Evolutionary conservation across 2,888 invertebrate genomes (phyloP).

Genomic region (Cinara cedri): DNA sequence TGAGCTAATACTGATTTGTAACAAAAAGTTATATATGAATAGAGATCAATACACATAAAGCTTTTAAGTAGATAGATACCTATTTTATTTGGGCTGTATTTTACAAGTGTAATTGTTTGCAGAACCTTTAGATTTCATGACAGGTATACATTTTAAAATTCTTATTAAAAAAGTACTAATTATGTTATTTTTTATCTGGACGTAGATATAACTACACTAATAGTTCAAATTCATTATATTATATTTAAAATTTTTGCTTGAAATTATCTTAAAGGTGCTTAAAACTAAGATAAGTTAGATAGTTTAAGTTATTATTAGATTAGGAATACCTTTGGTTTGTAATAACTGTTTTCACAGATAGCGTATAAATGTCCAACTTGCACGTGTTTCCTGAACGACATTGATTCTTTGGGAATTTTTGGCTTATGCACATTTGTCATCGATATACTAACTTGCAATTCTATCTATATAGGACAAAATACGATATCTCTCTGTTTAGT

Average conservation of each 20-base stretch:
- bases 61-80: too few relatives aligned
- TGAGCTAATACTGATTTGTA: not conserved
- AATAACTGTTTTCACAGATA: constrained; percentile 19
- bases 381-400: not conserved
- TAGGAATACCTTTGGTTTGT: not conserved
- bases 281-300: not conserved
- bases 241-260: too few relatives aligned
- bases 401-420: not conserved
- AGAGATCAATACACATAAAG: not conserved
- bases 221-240: not conserved
- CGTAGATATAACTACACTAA: not conserved
- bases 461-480: constrained; percentile 12
- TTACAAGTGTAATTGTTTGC: not conserved
- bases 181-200: not conserved
- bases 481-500: too few relatives aligned
- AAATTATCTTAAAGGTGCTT: too few relatives aligned
- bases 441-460: not conserved
- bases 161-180: not conserved
- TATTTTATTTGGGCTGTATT: not conserved
- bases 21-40: not conserved
- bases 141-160: not conserved
- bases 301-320: not conserved
- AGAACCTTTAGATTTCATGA: not conserved
- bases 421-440: not conserved
- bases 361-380: constrained; percentile 9